Conservation (phyloP, 2,113 vertebrate species). For the Rhea americana region DNA sequence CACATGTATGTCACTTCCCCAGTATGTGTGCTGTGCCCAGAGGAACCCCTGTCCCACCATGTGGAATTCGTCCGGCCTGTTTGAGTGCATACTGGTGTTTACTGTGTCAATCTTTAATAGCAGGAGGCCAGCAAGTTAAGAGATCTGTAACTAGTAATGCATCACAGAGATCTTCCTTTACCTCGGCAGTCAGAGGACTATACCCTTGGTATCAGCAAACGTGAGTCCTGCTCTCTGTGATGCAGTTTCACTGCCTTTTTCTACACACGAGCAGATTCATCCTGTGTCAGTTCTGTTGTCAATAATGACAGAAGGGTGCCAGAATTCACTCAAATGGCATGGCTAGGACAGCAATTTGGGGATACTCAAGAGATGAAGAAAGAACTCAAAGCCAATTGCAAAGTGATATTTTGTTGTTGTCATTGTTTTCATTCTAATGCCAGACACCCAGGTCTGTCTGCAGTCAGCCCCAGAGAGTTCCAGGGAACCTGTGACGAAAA, state of each 20-base stretch:
- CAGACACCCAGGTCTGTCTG: constrained; percentile 37
- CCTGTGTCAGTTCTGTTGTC: constrained; percentile 30
- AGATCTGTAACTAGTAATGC: constrained; percentile 3
- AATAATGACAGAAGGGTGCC: constrained; percentile 30
- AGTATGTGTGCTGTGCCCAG: not conserved
- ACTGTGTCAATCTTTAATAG: not conserved
- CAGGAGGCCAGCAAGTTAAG: constrained; percentile 33
- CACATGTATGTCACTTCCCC: not conserved
- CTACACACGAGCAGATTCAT: constrained; percentile 10
- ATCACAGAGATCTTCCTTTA: constrained; percentile 13
- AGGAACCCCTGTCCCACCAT: not conserved
- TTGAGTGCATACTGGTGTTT: constrained; percentile 1
- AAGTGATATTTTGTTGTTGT: not conserved
- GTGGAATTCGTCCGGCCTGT: not conserved
- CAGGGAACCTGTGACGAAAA: constrained; percentile 4
- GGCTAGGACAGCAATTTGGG: constrained; percentile 7
- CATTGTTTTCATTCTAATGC: not conserved
- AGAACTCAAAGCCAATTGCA: constrained; percentile 41
- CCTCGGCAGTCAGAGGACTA: not conserved
- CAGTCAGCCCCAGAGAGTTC: constrained; percentile 32
- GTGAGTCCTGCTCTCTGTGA: not conserved
- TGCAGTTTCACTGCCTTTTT: not conserved
- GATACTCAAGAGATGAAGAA: constrained; percentile 12
- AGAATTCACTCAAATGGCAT: constrained; percentile 49
- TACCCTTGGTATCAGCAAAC: not conserved